These are phyloP conservation scores for Oryzias celebensis DNA, from an alignment of 2,113 vertebrate species.

Conservation along the genomic window DNA sequence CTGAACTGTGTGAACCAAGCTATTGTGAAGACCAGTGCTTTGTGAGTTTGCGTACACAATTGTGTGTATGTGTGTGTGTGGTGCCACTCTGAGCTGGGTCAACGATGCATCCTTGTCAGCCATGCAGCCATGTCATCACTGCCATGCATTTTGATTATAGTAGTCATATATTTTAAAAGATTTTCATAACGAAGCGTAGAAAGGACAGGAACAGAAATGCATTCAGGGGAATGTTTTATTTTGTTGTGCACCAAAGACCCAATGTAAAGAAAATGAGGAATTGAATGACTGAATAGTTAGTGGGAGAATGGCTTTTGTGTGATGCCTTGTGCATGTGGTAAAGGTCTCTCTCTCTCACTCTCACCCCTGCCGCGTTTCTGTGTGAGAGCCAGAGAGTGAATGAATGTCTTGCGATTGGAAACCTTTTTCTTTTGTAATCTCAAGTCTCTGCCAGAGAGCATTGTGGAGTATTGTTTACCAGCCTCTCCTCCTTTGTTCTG, in stretches of 20 bases:
- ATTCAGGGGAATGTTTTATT: conserved; percentile 16
- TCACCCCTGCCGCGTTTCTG: conserved; percentile 27
- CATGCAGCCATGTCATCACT: neutral
- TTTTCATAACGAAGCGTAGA: conserved; percentile 8
- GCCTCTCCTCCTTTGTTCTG: conserved; percentile 58
- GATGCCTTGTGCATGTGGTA: conserved; percentile 53
- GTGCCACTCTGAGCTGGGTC: conserved; percentile 23
- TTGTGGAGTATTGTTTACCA: conserved; percentile 75
- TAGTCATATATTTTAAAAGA: neutral
- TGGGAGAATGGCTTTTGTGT: conserved; percentile 56
- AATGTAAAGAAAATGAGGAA: conserved; percentile 23
- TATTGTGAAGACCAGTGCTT: conserved; percentile 43
- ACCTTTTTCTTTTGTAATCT: conserved; percentile 73
- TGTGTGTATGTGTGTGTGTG: conserved; percentile 8
- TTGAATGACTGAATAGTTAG: conserved; percentile 42
- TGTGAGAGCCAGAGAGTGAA: conserved; percentile 40
- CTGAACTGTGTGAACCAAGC: conserved; percentile 41
- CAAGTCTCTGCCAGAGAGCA: conserved; percentile 65
- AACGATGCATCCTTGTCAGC: conserved; percentile 13
- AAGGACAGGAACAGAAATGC: conserved; percentile 8
- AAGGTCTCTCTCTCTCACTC: conserved; percentile 53
- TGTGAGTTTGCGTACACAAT: conserved; percentile 8
- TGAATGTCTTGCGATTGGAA: conserved; percentile 71
- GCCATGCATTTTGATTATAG: too few relatives aligned
- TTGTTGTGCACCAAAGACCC: conserved; percentile 17